Evolutionary conservation across 2,888 invertebrate species (phyloP), one percentile per base, ranked within the genome.

Genomic region (Melikaiella ostensackeni): DNA sequence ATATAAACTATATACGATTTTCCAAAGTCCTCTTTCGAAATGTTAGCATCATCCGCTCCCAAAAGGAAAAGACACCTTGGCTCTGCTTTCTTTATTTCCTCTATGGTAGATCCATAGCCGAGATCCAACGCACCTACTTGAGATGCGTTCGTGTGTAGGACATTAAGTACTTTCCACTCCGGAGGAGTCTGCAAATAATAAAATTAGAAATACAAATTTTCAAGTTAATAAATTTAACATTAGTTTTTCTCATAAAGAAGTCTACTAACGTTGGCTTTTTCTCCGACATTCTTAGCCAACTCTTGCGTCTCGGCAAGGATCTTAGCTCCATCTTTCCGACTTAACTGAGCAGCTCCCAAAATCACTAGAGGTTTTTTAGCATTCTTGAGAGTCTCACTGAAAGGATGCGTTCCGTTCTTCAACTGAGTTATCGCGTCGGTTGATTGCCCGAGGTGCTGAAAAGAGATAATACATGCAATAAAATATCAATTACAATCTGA

Each of bases 71-170:
- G 93, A 35, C 99, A 95, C 88, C 95, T 95, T 0, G 98, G 97
- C 24, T 95, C 94, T 61, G 88, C 91, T 6, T 93, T 92, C 82
- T 95, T 93, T 4, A 94, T 92, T 78, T 92, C 92, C 75, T 93
- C 92, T 1, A 94, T 92, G 8, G 97, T 96, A 0, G 98, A 94
- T 84, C 94, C 94, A 92, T 98, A 99, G 75, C 99, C 99, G 81
- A 99, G 92, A 93, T 99, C 99, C 77, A 99, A 93, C 4, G 99
- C 99, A 19, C 98, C 99, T 74, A 97, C 98, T 92, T 97, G 97
- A 1, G 97, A 96, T 11, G 98, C 98, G 80, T 97, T 97, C 87
- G 97, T 95, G 88, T 99, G 99, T 38, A 99, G 93, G 27, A 99
- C 95, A 92, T 99, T 99, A 88, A 99, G 93, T 1, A 98, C 96